Percentiles rank a stretch among this genome's conserved stretches.
Evolutionary conservation across 2,888 invertebrate genomes (phyloP).

Genomic region (Rhagonycha lutea): DNA sequence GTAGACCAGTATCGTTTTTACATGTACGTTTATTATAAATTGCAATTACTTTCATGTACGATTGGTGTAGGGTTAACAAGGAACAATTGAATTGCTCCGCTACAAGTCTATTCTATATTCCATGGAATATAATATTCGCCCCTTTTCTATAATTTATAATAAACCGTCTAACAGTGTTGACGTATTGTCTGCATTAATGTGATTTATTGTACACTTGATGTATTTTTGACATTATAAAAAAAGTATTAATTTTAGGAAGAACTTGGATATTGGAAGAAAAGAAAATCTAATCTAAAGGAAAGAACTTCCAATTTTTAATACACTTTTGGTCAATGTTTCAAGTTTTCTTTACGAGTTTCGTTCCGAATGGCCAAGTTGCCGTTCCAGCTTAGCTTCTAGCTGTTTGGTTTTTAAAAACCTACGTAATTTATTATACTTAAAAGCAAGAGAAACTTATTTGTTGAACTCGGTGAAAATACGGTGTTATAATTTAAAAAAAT

Average conservation of each 20-base stretch:
- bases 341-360: background rate
- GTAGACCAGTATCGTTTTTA: conserved; percentile 36
- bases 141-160: conserved; percentile 8
- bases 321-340: background rate
- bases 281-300: too few relatives aligned
- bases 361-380: background rate
- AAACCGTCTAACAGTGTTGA: background rate
- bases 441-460: too few relatives aligned
- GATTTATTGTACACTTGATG: background rate
- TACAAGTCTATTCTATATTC: conserved; percentile 36
- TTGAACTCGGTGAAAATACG: too few relatives aligned
- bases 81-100: conserved; percentile 54
- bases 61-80: conserved; percentile 55
- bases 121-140: conserved; percentile 21
- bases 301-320: too few relatives aligned
- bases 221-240: background rate
- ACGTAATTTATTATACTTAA: too few relatives aligned
- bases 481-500: too few relatives aligned
- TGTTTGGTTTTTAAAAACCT: background rate
- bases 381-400: background rate
- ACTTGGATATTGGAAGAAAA: background rate
- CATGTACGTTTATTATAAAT: background rate
- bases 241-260: too few relatives aligned
- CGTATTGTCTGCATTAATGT: background rate
- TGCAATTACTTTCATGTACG: conserved; percentile 36